phyloP scores from a whole-genome alignment of 1,140 invertebrate genomes.

The Drosophila lini region DNA sequence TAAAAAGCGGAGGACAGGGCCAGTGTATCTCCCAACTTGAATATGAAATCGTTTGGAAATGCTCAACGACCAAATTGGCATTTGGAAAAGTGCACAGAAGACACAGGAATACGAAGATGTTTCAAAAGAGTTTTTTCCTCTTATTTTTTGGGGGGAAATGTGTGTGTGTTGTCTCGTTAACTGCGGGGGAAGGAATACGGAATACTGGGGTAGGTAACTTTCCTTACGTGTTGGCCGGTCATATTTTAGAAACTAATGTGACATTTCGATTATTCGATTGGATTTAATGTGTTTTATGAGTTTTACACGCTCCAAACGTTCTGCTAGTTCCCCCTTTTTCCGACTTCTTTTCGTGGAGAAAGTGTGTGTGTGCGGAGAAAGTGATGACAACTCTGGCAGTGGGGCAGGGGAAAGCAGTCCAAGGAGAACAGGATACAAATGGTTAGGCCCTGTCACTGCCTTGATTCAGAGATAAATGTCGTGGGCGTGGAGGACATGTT shows the following conservation, averaged over 20 bases:
- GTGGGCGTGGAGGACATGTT: slow-evolving; percentile 41
- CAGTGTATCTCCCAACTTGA: slow-evolving; percentile 58
- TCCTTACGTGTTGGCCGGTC: slow-evolving; percentile 70
- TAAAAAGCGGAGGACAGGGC: slow-evolving; percentile 50
- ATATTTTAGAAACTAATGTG: slow-evolving; percentile 84
- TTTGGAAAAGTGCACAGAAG: slow-evolving; percentile 60
- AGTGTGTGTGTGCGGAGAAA: slow-evolving; percentile 8
- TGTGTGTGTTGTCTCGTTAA: slow-evolving; percentile 64
- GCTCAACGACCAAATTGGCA: slow-evolving; percentile 49
- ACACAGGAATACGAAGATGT: slow-evolving; percentile 44
- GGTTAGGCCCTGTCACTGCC: slow-evolving; percentile 46
- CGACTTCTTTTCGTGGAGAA: neutral
- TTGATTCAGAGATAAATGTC: slow-evolving; percentile 56
- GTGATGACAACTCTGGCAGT: slow-evolving; percentile 54
- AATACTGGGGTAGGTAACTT: slow-evolving; percentile 30
- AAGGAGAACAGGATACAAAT: slow-evolving; percentile 20
- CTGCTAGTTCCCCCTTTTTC: slow-evolving; percentile 18
- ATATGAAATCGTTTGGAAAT: slow-evolving; percentile 76
- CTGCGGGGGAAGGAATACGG: neutral
- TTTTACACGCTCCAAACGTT: slow-evolving; percentile 70
- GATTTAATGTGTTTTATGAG: slow-evolving; percentile 84
- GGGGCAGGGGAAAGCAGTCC: neutral
- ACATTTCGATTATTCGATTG: slow-evolving; percentile 84
- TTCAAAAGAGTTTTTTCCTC: slow-evolving; percentile 64
- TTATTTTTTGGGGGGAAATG: slow-evolving; percentile 26